phyloP scores from a whole-genome alignment of 2,888 invertebrate species.

The Loripinus fragilis region DNA sequence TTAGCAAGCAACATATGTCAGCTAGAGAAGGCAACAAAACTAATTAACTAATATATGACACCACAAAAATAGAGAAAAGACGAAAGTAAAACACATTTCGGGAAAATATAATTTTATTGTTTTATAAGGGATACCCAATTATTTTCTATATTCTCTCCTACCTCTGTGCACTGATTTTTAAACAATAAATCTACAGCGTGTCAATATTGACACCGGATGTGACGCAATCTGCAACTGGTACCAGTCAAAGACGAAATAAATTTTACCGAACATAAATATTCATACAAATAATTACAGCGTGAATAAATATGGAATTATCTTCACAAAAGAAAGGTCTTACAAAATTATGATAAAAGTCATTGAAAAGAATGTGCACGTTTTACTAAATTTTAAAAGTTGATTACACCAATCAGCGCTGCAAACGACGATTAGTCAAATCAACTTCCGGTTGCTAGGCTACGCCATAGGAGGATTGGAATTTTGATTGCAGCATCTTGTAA shows the following conservation, averaged over 20 bases:
- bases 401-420: too few species aligned
- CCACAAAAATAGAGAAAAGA: too few species aligned
- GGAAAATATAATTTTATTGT: conserved; percentile 66
- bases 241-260: conserved; percentile 64
- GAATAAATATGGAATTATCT: conserved; percentile 50
- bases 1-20: too few species aligned
- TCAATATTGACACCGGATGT: conserved; percentile 56
- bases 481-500: conserved; percentile 63
- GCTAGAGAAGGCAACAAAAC: too few species aligned
- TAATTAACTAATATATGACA: too few species aligned
- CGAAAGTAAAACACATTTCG: conserved; percentile 35
- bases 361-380: conserved; percentile 12
- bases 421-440: too few species aligned
- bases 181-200: conserved; percentile 58
- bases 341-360: conserved; percentile 40
- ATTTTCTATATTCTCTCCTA: conserved; percentile 49
- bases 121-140: conserved; percentile 68
- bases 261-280: conserved; percentile 52
- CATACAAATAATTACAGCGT: conserved; percentile 61
- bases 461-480: too few species aligned
- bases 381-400: too few species aligned
- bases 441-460: too few species aligned
- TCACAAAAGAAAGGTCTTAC: conserved; percentile 61
- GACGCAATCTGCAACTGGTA: conserved; percentile 63
- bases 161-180: conserved; percentile 50